A percentile compares a stretch with the other conserved stretches of the same genome.
Conservation (phyloP, 2,113 vertebrate genomes). For the Daboia siamensis region DNA sequence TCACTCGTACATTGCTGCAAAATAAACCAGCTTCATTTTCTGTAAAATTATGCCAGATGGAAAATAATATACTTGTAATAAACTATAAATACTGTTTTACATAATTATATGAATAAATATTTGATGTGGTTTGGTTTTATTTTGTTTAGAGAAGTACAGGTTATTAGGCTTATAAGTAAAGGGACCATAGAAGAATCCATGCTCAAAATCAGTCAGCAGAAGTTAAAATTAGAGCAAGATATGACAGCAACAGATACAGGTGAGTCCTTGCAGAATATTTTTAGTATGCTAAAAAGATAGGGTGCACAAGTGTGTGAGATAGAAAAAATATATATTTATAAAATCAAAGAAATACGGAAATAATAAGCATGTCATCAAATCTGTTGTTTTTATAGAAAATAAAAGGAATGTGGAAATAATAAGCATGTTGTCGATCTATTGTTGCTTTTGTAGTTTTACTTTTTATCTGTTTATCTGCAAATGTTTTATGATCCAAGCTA, state of each 20-base stretch:
- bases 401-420: neutral
- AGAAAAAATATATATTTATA: neutral
- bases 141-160: constrained; percentile 83
- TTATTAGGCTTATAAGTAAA: constrained; percentile 90
- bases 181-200: constrained; percentile 91
- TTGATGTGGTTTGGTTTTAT: neutral
- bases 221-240: constrained; percentile 92
- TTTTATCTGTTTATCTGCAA: neutral
- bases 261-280: constrained; percentile 55
- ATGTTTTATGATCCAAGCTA: neutral
- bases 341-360: neutral
- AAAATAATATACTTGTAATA: neutral
- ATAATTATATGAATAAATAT: neutral
- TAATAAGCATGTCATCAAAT: neutral
- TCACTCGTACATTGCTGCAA: too few species aligned
- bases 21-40: neutral
- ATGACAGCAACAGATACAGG: constrained; percentile 88
- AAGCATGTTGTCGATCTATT: neutral
- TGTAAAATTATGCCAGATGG: neutral
- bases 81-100: neutral
- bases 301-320: neutral
- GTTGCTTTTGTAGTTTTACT: neutral
- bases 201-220: constrained; percentile 88
- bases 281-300: neutral
- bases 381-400: neutral